These are phyloP conservation scores for Peromyscus aztecus DNA, from an alignment of 2,797 vertebrate genomes.

Conservation along the genomic window DNA sequence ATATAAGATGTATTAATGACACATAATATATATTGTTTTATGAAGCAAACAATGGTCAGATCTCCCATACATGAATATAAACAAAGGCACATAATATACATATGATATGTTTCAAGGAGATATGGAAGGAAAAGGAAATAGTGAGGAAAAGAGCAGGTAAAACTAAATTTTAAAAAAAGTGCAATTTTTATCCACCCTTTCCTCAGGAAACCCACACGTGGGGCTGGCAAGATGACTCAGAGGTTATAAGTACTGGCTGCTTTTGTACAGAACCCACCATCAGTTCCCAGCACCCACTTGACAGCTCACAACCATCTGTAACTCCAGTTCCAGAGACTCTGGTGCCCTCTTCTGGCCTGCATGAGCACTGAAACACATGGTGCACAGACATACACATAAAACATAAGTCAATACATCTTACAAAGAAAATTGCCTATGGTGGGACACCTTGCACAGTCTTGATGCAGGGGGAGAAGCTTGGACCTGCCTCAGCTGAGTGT, in stretches of 20 bases:
- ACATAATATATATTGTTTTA: background rate
- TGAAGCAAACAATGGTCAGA: background rate
- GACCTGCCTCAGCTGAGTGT: no score
- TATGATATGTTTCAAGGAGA: background rate
- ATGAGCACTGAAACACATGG: background rate
- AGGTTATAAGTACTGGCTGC: background rate
- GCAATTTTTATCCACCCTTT: background rate
- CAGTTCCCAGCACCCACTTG: background rate
- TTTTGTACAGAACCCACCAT: background rate
- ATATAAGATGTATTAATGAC: background rate
- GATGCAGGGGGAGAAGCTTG: no score
- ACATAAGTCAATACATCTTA: background rate
- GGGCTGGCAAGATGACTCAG: background rate
- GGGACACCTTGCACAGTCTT: no score
- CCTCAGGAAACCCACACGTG: background rate
- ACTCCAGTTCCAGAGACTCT: background rate
- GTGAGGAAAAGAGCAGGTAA: background rate
- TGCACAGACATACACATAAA: background rate
- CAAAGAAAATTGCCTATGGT: no score
- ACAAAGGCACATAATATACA: background rate
- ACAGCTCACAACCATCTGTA: background rate
- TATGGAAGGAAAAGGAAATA: background rate
- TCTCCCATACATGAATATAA: background rate
- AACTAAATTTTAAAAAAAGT: background rate
- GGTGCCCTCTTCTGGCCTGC: background rate